Percentiles rank a stretch among this genome's conserved stretches.
These are phyloP conservation scores for Peromyscus maniculatus DNA, from an alignment of 2,113 vertebrate species.

Conservation along the genomic window DNA sequence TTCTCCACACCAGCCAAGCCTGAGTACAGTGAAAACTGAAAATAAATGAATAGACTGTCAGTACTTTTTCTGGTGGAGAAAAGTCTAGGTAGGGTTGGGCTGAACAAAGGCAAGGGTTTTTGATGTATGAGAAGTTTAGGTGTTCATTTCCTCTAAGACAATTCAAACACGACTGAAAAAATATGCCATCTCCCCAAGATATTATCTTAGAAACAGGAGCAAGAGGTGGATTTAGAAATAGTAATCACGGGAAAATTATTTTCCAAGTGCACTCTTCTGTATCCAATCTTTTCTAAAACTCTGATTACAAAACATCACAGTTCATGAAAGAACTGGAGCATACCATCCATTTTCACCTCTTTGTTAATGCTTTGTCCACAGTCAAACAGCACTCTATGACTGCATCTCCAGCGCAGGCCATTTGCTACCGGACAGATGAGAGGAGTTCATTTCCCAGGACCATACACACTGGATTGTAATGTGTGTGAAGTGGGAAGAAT, in stretches of 20 bases:
- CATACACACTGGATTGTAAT: neutral
- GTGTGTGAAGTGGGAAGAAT: neutral
- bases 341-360: neutral
- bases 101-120: neutral
- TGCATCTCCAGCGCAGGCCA: neutral
- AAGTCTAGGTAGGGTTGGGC: neutral
- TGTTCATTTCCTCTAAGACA: neutral
- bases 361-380: neutral
- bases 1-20: neutral
- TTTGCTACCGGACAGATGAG: neutral
- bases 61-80: neutral
- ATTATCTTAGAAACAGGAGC: neutral
- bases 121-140: neutral
- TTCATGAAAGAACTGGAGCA: neutral
- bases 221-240: neutral
- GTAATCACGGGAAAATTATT: slow-evolving; percentile 33
- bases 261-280: neutral
- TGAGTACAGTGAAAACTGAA: neutral
- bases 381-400: neutral
- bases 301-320: neutral
- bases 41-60: rapidly evolving
- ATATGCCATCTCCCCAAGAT: neutral
- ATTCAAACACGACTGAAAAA: slow-evolving; percentile 28
- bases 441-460: neutral
- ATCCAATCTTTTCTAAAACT: slow-evolving; percentile 4